These are phyloP conservation scores for Oreochromis tanganicae DNA, from an alignment of 2,113 vertebrate species.

Conservation along the genomic window DNA sequence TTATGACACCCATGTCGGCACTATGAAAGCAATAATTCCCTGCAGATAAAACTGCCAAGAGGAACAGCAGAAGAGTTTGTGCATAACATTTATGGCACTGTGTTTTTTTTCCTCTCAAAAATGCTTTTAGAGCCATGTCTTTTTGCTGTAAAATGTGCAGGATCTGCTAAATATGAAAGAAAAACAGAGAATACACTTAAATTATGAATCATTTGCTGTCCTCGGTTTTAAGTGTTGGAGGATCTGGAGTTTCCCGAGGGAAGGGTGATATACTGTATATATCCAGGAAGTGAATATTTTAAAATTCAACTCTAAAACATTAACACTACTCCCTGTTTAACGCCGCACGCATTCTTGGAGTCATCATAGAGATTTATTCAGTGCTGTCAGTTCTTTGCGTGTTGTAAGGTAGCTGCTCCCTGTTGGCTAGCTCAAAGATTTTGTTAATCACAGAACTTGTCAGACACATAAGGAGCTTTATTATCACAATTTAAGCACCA, in stretches of 20 bases:
- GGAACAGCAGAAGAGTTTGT: neutral
- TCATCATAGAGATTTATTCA: neutral
- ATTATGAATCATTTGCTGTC: neutral
- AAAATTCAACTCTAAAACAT: neutral
- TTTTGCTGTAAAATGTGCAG: neutral
- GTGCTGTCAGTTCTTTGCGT: neutral
- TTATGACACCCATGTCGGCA: neutral
- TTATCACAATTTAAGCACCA: neutral
- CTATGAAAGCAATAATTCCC: neutral
- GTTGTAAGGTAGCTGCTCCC: neutral
- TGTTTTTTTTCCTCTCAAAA: neutral
- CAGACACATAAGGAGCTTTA: constrained; percentile 1
- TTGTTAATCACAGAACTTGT: neutral
- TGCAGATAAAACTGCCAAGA: neutral
- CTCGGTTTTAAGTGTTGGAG: neutral
- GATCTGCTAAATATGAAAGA: neutral
- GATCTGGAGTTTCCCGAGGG: neutral
- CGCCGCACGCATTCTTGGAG: neutral
- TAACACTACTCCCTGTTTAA: neutral
- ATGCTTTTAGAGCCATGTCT: neutral
- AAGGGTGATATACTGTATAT: neutral
- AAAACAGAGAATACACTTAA: neutral
- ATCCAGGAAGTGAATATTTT: neutral
- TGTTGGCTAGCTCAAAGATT: neutral
- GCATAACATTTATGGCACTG: neutral